phyloP scores from a whole-genome alignment of 2,888 invertebrate genomes.

The Drosophila paranaensis region DNA sequence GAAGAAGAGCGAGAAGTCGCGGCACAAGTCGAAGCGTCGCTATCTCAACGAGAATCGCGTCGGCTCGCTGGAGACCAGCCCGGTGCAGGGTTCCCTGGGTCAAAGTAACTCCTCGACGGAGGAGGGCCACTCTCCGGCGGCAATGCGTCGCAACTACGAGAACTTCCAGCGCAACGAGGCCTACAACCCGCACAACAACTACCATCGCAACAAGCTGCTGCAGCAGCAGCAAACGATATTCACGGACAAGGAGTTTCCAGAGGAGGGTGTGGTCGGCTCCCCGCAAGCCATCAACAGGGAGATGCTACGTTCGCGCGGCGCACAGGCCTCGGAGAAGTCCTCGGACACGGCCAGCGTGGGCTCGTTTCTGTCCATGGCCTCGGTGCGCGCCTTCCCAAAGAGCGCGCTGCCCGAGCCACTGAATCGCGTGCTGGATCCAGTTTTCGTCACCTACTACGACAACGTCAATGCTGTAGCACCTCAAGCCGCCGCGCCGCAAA shows the following conservation, averaged over 20 bases:
- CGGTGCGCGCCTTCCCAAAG: conserved; percentile 93
- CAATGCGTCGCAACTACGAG: conserved; percentile 72
- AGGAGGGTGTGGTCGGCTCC: conserved; percentile 60
- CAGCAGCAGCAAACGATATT: conserved; percentile 79
- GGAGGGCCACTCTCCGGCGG: conserved; percentile 75
- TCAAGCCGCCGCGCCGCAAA: conserved; percentile 35
- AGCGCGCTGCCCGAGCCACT: conserved; percentile 91
- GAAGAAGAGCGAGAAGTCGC: conserved; percentile 75
- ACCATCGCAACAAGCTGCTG: conserved; percentile 82
- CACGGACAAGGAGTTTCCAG: conserved; percentile 65
- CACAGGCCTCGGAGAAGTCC: conserved; percentile 81
- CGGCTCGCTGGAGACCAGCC: conserved; percentile 83
- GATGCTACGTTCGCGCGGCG: conserved; percentile 70
- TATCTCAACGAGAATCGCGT: conserved; percentile 84
- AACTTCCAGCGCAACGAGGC: conserved; percentile 83
- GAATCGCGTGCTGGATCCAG: conserved; percentile 91
- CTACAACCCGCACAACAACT: conserved; percentile 83
- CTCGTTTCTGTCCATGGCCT: conserved; percentile 94
- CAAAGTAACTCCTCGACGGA: conserved; percentile 76
- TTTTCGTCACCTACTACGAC: conserved; percentile 90
- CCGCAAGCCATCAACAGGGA: conserved; percentile 83
- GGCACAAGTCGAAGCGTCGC: conserved; percentile 82
- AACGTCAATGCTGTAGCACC: conserved; percentile 81
- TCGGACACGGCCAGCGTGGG: conserved; percentile 88
- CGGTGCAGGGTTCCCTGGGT: conserved; percentile 59